phyloP scores from a whole-genome alignment of 2,113 vertebrate genomes.

The Coreoperca whiteheadi region DNA sequence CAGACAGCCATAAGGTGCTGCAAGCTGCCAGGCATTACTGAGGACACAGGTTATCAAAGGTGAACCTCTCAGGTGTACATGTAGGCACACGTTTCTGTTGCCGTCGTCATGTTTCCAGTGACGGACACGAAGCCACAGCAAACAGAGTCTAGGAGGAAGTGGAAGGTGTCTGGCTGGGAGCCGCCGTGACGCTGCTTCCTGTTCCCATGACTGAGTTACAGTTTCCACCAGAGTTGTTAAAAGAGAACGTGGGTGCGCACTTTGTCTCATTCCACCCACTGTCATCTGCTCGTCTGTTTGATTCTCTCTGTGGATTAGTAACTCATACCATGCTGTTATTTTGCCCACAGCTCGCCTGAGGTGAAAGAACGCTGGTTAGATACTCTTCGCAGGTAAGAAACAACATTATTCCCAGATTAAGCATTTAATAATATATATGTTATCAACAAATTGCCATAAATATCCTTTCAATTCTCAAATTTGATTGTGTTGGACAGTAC shows the following conservation, averaged over 20 bases:
- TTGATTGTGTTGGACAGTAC: not conserved
- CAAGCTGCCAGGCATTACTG: not conserved
- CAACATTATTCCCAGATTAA: not conserved
- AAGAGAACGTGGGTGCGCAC: constrained; percentile 46
- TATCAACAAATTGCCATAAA: not conserved
- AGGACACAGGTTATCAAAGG: not conserved
- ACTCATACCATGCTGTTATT: constrained; percentile 83
- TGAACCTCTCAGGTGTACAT: constrained; percentile 23
- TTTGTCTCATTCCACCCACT: constrained; percentile 67
- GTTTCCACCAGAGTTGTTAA: constrained; percentile 86
- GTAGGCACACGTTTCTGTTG: not conserved
- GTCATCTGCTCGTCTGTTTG: not conserved
- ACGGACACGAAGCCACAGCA: constrained; percentile 26
- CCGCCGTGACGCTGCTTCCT: constrained; percentile 92
- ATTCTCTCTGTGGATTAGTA: constrained; percentile 75
- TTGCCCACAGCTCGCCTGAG: constrained; percentile 80
- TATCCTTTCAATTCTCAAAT: not conserved
- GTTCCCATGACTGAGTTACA: constrained; percentile 80
- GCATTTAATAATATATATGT: not conserved
- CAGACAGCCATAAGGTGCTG: not conserved
- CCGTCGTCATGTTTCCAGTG: constrained; percentile 73
- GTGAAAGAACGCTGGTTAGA: constrained; percentile 88
- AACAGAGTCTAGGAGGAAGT: constrained; percentile 87
- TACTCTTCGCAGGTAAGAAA: constrained; percentile 87
- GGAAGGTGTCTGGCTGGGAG: constrained; percentile 72